Percentiles rank a stretch among this genome's conserved stretches.
phyloP scores from a whole-genome alignment of 1,140 invertebrate genomes.

The Drosophila nasuta region DNA sequence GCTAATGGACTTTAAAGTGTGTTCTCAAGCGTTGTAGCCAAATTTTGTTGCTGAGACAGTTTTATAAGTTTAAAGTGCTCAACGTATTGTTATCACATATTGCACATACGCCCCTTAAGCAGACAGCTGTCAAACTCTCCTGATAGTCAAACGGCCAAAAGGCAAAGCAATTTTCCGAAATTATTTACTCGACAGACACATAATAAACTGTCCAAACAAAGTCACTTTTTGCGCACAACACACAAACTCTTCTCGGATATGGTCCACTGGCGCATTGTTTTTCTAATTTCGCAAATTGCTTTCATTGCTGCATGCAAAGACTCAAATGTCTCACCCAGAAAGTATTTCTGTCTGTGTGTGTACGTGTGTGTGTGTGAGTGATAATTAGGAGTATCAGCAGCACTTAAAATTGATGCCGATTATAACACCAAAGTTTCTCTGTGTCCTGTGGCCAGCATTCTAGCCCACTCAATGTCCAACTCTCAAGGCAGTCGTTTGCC shows the following conservation, averaged over 20 bases:
- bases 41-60: slow-evolving; percentile 34
- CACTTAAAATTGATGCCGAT: slow-evolving; percentile 75
- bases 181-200: slow-evolving; percentile 39
- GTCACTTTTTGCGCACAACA: slow-evolving; percentile 7
- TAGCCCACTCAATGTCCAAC: slow-evolving; percentile 33
- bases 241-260: slow-evolving; percentile 22
- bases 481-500: slow-evolving; percentile 63
- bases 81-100: slow-evolving; percentile 58
- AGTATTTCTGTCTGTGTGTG: slow-evolving; percentile 1
- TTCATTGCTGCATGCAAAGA: slow-evolving; percentile 49
- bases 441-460: slow-evolving; percentile 23
- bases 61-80: slow-evolving; percentile 54
- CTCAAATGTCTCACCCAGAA: slow-evolving; percentile 25
- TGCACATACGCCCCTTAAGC: slow-evolving; percentile 68
- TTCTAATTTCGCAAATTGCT: slow-evolving; percentile 75
- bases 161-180: slow-evolving; percentile 13
- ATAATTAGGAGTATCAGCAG: slow-evolving; percentile 80
- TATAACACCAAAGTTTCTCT: slow-evolving; percentile 70
- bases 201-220: slow-evolving; percentile 34
- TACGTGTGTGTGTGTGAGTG: slow-evolving; percentile 51
- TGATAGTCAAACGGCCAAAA: slow-evolving; percentile 9
- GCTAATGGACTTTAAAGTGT: slow-evolving; percentile 83
- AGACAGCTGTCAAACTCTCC: slow-evolving; percentile 43
- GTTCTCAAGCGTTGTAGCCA: slow-evolving; percentile 67
- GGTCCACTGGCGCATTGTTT: slow-evolving; percentile 38